phyloP scores from a whole-genome alignment of 2,888 invertebrate genomes.

The Apocheima hispidaria region DNA sequence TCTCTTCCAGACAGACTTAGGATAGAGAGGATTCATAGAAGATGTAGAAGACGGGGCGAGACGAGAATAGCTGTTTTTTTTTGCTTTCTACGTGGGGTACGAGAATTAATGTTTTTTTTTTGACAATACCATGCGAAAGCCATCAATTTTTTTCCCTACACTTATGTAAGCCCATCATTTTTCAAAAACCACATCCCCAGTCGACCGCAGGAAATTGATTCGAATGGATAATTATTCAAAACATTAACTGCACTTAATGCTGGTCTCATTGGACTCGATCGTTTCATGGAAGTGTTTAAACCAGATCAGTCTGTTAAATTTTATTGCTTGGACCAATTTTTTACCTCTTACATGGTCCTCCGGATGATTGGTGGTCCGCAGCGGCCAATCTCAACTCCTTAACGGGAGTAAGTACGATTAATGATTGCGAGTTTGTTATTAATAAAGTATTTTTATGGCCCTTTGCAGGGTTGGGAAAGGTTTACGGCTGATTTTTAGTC shows the following conservation, averaged over 20 bases:
- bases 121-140: no score
- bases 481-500: background rate
- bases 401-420: slow-evolving; percentile 44
- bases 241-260: slow-evolving; percentile 50
- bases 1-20: no score
- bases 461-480: slow-evolving; percentile 14
- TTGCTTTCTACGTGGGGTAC: no score
- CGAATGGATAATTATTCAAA: slow-evolving; percentile 42
- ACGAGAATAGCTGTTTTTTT: no score
- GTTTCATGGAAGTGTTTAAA: slow-evolving; percentile 65
- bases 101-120: no score
- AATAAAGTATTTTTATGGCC: slow-evolving; percentile 41
- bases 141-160: background rate
- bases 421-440: slow-evolving; percentile 40
- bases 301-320: slow-evolving; percentile 64
- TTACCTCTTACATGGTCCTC: slow-evolving; percentile 43
- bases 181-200: background rate
- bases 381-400: slow-evolving; percentile 47
- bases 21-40: no score
- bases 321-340: slow-evolving; percentile 60
- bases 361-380: slow-evolving; percentile 49
- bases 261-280: slow-evolving; percentile 43
- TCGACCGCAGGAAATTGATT: slow-evolving; percentile 39
- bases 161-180: background rate
- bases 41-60: no score